Evolutionary conservation across 2,888 invertebrate species (phyloP).

Genomic region (Mesoligia furuncula): DNA sequence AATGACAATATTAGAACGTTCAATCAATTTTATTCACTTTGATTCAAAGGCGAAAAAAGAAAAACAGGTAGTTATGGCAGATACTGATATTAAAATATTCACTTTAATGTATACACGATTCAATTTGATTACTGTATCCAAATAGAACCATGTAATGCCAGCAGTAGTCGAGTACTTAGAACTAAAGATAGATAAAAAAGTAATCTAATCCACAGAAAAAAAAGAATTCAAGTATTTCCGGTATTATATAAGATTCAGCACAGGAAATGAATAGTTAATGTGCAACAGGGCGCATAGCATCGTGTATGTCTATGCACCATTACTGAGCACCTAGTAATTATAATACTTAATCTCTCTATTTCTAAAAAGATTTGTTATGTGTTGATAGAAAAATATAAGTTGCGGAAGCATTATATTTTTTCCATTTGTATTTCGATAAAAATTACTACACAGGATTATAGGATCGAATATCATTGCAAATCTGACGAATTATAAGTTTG

Average conservation of each 20-base stretch:
- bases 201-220: neutral
- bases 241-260: slow-evolving; percentile 28
- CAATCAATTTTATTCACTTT: neutral
- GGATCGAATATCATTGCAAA: neutral
- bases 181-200: slow-evolving; percentile 1
- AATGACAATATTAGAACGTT: neutral
- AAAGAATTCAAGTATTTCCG: neutral
- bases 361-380: slow-evolving; percentile 13
- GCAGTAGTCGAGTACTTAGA: neutral
- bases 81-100: neutral
- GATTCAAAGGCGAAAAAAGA: neutral
- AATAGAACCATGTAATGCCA: neutral
- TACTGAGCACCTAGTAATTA: slow-evolving; percentile 7
- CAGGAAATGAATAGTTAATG: slow-evolving; percentile 16
- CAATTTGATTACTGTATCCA: neutral
- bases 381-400: neutral
- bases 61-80: neutral
- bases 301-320: neutral
- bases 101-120: neutral
- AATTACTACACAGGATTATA: neutral
- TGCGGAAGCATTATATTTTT: neutral
- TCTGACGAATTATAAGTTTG: neutral
- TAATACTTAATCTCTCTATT: slow-evolving; percentile 8
- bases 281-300: neutral
- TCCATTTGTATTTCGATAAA: neutral